Percentiles rank a stretch among this genome's conserved stretches.
These are phyloP conservation scores for Calypte anna DNA, from an alignment of 2,113 vertebrate genomes.

Conservation along the genomic window DNA sequence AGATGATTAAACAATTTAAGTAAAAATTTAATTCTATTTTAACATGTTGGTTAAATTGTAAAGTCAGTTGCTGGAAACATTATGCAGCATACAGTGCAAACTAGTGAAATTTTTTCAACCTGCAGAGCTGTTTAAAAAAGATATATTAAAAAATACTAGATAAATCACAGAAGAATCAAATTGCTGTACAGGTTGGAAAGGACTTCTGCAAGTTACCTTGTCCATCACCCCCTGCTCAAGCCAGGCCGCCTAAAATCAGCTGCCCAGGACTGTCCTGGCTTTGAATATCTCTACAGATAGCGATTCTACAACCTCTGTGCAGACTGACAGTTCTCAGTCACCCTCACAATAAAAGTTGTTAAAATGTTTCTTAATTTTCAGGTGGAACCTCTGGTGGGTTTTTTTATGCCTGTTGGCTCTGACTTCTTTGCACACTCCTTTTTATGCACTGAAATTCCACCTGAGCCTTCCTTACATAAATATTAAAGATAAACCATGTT, in stretches of 20 bases:
- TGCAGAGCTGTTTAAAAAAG: not conserved
- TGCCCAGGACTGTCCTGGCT: not conserved
- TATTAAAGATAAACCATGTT: not conserved
- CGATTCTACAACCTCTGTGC: not conserved
- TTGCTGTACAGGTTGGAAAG: not conserved
- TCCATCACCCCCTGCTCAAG: not conserved
- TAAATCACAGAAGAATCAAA: not conserved
- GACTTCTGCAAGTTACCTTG: not conserved
- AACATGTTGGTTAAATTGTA: not conserved
- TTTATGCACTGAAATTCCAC: not conserved
- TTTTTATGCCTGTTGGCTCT: not conserved
- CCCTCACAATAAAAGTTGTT: not conserved
- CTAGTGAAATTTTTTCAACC: not conserved
- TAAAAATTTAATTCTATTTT: not conserved
- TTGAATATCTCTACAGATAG: not conserved
- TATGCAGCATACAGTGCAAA: not conserved
- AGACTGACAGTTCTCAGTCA: not conserved
- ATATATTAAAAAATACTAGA: too few species aligned
- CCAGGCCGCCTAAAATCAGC: not conserved
- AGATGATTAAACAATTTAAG: not conserved
- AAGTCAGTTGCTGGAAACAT: not conserved
- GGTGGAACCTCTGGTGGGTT: not conserved
- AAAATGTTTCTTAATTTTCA: not conserved
- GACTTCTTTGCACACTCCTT: not conserved
- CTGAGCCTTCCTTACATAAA: not conserved